Conservation (phyloP, 2,797 vertebrate species). For the Platalea minor region DNA sequence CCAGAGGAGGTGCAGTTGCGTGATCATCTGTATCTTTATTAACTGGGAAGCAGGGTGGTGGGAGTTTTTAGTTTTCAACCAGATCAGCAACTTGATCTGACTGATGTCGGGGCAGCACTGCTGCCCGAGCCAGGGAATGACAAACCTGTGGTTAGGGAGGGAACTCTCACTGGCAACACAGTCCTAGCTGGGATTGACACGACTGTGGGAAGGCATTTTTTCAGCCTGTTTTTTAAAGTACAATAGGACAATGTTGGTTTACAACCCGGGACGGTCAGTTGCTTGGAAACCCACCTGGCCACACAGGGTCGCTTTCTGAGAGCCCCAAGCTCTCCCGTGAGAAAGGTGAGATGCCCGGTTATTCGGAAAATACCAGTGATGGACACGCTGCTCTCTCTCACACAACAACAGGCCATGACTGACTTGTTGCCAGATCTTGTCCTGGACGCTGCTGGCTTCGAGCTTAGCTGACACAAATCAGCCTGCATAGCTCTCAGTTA, state of each 20-base stretch:
- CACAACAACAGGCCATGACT: background rate
- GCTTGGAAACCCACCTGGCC: background rate
- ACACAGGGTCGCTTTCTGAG: background rate
- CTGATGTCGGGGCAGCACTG: background rate
- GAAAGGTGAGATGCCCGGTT: background rate
- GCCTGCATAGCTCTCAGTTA: background rate
- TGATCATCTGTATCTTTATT: background rate
- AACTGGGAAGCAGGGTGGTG: background rate
- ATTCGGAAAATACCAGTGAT: background rate
- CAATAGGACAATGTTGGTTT: background rate
- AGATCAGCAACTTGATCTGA: background rate
- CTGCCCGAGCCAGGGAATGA: background rate
- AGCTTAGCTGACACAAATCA: background rate
- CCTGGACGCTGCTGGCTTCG: background rate
- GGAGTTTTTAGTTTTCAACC: background rate
- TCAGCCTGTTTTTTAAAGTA: background rate
- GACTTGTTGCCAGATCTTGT: background rate
- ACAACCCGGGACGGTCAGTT: background rate
- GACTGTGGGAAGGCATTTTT: background rate
- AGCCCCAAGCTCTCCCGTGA: background rate
- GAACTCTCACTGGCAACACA: background rate
- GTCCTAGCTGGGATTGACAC: background rate
- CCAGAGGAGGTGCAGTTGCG: rapidly evolving
- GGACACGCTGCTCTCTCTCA: rapidly evolving
- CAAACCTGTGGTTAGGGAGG: background rate